Percentiles rank a stretch among this genome's conserved stretches.
Evolutionary conservation across 1,140 invertebrate species (phyloP).

Genomic region (Aradophagus sp.): DNA sequence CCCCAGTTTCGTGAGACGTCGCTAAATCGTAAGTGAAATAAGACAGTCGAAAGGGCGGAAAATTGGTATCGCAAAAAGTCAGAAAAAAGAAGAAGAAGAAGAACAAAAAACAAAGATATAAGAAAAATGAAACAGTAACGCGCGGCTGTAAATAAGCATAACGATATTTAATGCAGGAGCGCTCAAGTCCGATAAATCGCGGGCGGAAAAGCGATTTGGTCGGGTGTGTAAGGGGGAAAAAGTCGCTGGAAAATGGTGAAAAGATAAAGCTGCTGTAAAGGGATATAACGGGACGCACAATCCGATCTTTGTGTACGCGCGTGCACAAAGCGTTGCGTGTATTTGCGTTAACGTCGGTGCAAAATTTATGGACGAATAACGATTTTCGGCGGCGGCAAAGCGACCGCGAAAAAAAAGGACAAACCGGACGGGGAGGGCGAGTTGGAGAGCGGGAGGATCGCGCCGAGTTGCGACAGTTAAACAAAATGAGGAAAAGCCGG

Average conservation of each 20-base stretch:
- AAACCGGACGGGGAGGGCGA: neutral
- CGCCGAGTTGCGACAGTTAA: constrained; percentile 39
- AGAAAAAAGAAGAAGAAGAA: too few species aligned
- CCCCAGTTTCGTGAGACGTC: too few species aligned
- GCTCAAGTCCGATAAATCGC: constrained; percentile 39
- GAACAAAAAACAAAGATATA: too few species aligned
- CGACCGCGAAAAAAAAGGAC: constrained; percentile 48
- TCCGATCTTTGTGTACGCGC: constrained; percentile 52
- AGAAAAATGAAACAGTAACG: too few species aligned
- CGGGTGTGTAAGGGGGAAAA: constrained; percentile 24
- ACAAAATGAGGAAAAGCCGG: constrained; percentile 40
- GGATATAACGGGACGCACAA: constrained; percentile 43
- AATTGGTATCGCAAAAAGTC: too few species aligned
- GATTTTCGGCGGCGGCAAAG: constrained; percentile 49
- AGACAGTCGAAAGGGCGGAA: too few species aligned
- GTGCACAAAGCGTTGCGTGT: constrained; percentile 51
- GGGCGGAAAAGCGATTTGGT: constrained; percentile 21
- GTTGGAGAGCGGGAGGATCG: neutral
- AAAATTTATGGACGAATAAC: constrained; percentile 66
- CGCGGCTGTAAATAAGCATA: too few species aligned
- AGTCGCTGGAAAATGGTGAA: constrained; percentile 35
- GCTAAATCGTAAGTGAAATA: too few species aligned
- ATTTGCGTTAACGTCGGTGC: constrained; percentile 61
- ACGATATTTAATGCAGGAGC: constrained; percentile 11
- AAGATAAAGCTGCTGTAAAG: constrained; percentile 55